Conservation (phyloP, 2,888 invertebrate genomes). For the Agrotis segetum region DNA sequence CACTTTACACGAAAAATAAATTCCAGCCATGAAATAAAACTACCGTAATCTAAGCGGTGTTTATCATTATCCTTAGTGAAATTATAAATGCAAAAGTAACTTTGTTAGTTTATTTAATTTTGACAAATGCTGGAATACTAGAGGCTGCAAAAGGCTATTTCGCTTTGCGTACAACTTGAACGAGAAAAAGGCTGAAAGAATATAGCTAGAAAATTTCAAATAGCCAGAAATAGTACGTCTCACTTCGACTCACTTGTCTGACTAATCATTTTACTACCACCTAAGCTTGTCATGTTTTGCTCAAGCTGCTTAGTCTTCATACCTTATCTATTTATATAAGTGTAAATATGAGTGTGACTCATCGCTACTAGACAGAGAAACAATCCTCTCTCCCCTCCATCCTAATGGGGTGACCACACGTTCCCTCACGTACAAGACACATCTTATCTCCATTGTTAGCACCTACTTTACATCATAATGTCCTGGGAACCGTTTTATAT, state of each 20-base stretch:
- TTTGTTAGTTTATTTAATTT: no score
- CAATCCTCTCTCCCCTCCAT: conserved; percentile 20
- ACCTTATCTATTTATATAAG: not conserved
- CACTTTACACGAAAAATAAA: no score
- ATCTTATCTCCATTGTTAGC: conserved; percentile 73
- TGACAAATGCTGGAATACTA: no score
- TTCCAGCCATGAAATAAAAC: no score
- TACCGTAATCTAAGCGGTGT: no score
- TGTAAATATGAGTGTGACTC: conserved; percentile 28
- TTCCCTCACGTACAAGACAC: conserved; percentile 77
- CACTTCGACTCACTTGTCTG: not conserved
- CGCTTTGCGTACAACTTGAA: not conserved
- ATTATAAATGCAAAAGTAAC: no score
- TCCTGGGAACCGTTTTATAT: conserved; percentile 65
- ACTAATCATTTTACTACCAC: not conserved
- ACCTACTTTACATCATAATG: conserved; percentile 80
- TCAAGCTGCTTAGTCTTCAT: not conserved
- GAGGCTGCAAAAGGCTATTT: no score
- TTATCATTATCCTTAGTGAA: no score
- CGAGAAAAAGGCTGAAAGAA: no score
- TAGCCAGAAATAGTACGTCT: not conserved
- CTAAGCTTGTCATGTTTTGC: not conserved
- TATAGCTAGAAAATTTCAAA: not conserved
- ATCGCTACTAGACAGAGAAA: conserved; percentile 10
- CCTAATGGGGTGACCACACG: conserved; percentile 64